A percentile compares a stretch with the other conserved stretches of the same genome.
Conservation (phyloP, 2,888 invertebrate species). For the Pocota personata region DNA sequence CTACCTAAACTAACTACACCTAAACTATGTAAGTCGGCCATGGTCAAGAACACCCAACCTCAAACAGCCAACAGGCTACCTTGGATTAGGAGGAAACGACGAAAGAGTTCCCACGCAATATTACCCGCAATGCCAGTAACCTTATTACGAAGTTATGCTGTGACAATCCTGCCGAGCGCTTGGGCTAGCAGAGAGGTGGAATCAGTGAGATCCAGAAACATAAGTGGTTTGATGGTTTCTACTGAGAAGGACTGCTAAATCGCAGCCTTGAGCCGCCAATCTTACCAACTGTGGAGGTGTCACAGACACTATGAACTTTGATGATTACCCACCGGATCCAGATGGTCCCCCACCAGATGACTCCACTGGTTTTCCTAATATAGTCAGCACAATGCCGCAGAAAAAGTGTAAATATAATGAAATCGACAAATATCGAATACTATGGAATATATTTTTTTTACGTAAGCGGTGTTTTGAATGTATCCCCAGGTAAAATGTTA, state of each 20-base stretch:
- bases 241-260: conserved; percentile 97
- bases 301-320: conserved; percentile 97
- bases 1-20: no score
- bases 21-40: no score
- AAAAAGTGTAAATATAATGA: conserved; percentile 61
- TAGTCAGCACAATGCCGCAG: conserved; percentile 23
- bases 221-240: conserved; percentile 99
- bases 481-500: conserved; percentile 30
- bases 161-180: conserved; percentile 98
- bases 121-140: conserved; percentile 96
- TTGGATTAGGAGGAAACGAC: no score
- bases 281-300: conserved; percentile 92
- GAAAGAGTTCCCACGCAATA: conserved; percentile 97
- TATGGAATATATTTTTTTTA: conserved; percentile 50
- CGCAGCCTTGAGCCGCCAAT: conserved; percentile 96
- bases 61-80: no score
- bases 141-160: conserved; percentile 98
- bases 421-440: conserved; percentile 64
- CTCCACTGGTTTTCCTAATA: conserved; percentile 88
- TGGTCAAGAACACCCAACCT: no score
- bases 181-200: conserved; percentile 98
- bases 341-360: conserved; percentile 97
- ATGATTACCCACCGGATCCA: conserved; percentile 96
- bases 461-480: conserved; percentile 44
- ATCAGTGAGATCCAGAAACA: conserved; percentile 99